These are phyloP conservation scores for Sitta carolinensis DNA, from an alignment of 2,797 vertebrate species.

Conservation along the genomic window DNA sequence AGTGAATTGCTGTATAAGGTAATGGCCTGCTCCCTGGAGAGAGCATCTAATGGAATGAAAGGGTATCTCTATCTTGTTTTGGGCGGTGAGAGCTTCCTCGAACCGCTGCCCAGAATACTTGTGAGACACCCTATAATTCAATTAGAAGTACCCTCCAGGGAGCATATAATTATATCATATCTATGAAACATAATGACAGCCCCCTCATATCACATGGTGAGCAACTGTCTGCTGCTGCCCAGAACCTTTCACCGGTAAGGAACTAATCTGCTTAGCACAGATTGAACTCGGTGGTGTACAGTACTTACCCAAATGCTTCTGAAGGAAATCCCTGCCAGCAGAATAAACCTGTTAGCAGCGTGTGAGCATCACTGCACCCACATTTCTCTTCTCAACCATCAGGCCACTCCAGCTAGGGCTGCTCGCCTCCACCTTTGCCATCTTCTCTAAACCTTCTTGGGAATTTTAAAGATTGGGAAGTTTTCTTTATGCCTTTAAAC, in stretches of 20 bases:
- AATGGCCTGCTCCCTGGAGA: conserved; percentile 47
- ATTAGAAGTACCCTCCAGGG: conserved; percentile 74
- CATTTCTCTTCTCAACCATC: neutral
- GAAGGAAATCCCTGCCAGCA: conserved; percentile 43
- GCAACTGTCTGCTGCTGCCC: conserved; percentile 68
- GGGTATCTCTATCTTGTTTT: conserved; percentile 69
- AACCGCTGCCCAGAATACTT: conserved; percentile 65
- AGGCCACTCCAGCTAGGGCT: neutral
- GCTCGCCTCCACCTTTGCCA: neutral
- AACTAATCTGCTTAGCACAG: conserved; percentile 75
- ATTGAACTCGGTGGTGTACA: conserved; percentile 53
- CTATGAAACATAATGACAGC: conserved; percentile 74
- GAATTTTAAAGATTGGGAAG: neutral
- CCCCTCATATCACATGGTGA: conserved; percentile 62
- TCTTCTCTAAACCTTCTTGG: neutral
- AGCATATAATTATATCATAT: conserved; percentile 76
- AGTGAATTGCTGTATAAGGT: neutral
- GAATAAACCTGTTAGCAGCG: conserved; percentile 52
- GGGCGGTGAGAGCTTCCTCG: conserved; percentile 31
- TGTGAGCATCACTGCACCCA: accelerated
- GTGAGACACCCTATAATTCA: conserved; percentile 76
- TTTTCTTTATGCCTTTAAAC: neutral
- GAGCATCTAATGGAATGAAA: conserved; percentile 71
- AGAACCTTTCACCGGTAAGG: conserved; percentile 73
- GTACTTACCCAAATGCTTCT: conserved; percentile 50